A percentile compares a stretch with the other conserved stretches of the same genome.
Conservation (phyloP, 2,113 vertebrate genomes). For the Saiga tatarica region DNA sequence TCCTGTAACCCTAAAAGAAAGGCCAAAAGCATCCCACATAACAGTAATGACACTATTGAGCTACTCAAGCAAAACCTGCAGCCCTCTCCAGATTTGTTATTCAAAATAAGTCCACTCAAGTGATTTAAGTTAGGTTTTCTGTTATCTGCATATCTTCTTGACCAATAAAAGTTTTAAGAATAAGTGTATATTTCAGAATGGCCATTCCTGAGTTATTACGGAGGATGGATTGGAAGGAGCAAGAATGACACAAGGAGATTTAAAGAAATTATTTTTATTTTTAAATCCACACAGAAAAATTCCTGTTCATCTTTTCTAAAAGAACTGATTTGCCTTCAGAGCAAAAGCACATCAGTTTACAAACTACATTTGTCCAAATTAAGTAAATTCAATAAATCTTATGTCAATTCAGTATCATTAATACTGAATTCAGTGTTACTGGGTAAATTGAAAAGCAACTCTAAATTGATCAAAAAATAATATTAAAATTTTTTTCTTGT, state of each 20-base stretch:
- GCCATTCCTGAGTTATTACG: background rate
- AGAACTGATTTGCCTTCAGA: background rate
- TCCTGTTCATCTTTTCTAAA: background rate
- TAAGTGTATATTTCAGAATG: background rate
- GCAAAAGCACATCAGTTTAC: background rate
- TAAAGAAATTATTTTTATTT: background rate
- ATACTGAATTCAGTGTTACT: background rate
- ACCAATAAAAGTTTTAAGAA: background rate
- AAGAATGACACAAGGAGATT: background rate
- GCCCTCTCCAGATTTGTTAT: background rate
- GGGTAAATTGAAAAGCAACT: background rate
- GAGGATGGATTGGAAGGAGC: background rate
- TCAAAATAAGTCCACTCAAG: background rate
- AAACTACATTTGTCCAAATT: background rate
- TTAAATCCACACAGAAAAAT: background rate
- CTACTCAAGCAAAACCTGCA: background rate
- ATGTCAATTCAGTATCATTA: background rate
- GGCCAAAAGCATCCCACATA: background rate
- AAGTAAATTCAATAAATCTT: background rate
- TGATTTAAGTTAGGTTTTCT: background rate
- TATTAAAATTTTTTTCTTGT: background rate
- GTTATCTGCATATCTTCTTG: background rate
- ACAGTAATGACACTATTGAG: background rate
- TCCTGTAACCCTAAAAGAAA: background rate
- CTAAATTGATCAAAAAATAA: background rate